Evolutionary conservation across 2,113 vertebrate genomes (phyloP).

Genomic region (Gadus chalcogrammus): DNA sequence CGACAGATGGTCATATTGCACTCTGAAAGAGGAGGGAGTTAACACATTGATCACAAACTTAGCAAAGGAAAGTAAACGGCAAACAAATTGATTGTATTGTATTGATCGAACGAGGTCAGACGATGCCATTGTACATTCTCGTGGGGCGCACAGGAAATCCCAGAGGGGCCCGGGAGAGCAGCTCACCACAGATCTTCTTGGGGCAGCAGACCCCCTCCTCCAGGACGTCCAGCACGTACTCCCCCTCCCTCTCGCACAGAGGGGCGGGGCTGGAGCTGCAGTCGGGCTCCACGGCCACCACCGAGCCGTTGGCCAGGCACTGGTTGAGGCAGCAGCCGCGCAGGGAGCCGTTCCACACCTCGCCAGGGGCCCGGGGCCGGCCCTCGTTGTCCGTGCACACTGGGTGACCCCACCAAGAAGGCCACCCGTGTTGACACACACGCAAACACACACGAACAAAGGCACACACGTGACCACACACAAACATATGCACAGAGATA

Average conservation of each 20-base stretch:
- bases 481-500: no score
- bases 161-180: no score
- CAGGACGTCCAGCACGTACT: slow-evolving; percentile 78
- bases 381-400: slow-evolving; percentile 90
- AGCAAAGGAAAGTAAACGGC: no score
- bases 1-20: slow-evolving; percentile 91
- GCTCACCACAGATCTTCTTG: slow-evolving; percentile 88
- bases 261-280: slow-evolving; percentile 76
- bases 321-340: slow-evolving; percentile 86
- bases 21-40: slow-evolving; percentile 63
- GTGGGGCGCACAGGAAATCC: no score
- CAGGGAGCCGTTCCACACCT: slow-evolving; percentile 87
- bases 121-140: no score
- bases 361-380: slow-evolving; percentile 79
- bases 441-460: no score
- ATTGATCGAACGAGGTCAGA: no score
- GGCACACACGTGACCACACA: no score
- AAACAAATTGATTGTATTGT: no score
- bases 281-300: slow-evolving; percentile 83
- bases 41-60: no score
- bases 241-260: slow-evolving; percentile 85
- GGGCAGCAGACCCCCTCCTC: slow-evolving; percentile 87
- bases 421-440: no score
- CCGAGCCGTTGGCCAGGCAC: slow-evolving; percentile 89
- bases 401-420: slow-evolving; percentile 33